Conservation (phyloP, 2,113 vertebrate species). For the Cacatua alba region DNA sequence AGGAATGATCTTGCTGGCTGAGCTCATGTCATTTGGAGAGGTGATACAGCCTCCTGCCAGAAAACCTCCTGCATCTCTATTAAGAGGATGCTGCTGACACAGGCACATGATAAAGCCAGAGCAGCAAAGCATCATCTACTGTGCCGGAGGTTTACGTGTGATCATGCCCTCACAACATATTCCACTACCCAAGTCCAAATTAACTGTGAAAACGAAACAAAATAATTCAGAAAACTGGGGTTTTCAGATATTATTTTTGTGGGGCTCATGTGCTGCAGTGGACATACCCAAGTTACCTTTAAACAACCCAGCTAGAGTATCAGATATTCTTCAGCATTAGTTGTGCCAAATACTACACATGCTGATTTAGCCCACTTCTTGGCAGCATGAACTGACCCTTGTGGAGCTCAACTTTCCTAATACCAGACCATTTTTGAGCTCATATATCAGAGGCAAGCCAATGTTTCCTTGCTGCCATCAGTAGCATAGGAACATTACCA, state of each 20-base stretch:
- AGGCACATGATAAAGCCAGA: not conserved
- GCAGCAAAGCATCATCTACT: not conserved
- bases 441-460: not conserved
- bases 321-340: not conserved
- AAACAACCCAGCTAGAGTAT: not conserved
- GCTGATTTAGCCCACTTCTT: not conserved
- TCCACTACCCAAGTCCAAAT: not conserved
- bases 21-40: not conserved
- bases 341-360: not conserved
- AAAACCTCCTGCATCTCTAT: not conserved
- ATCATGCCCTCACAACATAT: rapidly evolving
- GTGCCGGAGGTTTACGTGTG: not conserved
- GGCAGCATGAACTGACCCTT: not conserved
- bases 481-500: not conserved
- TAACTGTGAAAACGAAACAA: not conserved
- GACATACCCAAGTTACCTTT: not conserved
- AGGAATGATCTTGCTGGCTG: not conserved
- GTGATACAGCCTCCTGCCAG: not conserved
- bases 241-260: not conserved
- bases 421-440: rapidly evolving
- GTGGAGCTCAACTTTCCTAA: not conserved
- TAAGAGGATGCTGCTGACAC: not conserved
- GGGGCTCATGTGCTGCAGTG: not conserved
- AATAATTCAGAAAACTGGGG: not conserved
- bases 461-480: not conserved